Conservation (phyloP, 2,113 vertebrate species). For the Scolopax mira region DNA sequence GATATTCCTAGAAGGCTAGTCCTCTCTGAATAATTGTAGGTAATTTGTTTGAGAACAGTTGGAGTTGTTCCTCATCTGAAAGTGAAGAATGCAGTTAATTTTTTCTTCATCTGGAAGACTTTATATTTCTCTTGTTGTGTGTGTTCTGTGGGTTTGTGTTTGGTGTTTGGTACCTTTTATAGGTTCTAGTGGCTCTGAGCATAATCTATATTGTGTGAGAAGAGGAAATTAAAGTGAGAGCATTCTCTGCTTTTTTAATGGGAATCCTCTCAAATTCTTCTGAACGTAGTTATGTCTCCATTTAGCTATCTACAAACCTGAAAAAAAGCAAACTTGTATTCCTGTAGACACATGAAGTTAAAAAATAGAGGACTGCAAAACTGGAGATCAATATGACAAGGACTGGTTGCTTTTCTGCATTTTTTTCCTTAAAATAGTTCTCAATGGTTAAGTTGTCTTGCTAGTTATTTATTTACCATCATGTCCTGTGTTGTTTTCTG, state of each 20-base stretch:
- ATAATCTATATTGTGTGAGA: not conserved
- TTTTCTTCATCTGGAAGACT: not conserved
- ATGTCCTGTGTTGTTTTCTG: not conserved
- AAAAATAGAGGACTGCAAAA: slow-evolving; percentile 11
- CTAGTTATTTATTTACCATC: slow-evolving; percentile 28
- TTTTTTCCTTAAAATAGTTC: slow-evolving; percentile 38
- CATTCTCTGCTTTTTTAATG: not conserved
- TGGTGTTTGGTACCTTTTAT: not conserved
- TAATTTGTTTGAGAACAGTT: not conserved
- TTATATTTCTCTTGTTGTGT: not conserved
- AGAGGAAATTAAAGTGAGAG: not conserved
- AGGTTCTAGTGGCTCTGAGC: not conserved
- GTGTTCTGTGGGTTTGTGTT: not conserved
- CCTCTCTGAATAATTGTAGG: not conserved
- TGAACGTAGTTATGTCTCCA: not conserved
- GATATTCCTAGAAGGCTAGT: slow-evolving; percentile 18
- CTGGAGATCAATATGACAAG: slow-evolving; percentile 7
- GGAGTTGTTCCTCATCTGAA: not conserved
- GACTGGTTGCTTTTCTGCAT: slow-evolving; percentile 16
- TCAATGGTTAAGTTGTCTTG: slow-evolving; percentile 13
- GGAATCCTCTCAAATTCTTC: not conserved
- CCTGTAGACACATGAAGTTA: not conserved
- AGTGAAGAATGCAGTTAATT: not conserved
- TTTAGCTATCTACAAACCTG: not conserved
- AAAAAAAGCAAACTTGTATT: not conserved